Evolutionary conservation across 92 coral and sea anemone genomes (phyloP), one percentile per base, ranked within the genome.

Genomic region (Phenganax subtilis): DNA sequence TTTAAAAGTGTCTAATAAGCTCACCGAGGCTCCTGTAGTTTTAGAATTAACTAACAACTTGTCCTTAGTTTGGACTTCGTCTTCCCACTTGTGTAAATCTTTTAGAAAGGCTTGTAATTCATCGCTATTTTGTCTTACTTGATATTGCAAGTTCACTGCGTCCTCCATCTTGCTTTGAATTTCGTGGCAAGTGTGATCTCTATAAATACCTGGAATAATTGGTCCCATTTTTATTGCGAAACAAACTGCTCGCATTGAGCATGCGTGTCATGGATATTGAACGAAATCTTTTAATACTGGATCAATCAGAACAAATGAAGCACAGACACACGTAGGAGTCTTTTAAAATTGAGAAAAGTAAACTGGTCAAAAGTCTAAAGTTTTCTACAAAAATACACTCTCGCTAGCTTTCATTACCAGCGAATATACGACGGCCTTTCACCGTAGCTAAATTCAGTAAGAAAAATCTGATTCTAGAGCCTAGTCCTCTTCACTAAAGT

Each of bases 121-220:
- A 51, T 89, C 92, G 10, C 94, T 88, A 84, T 96, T 92, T 90
- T 92, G 97, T 7, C 97, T 89, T 72, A 96, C 90, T 75, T 87
- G 86, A 69, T 88, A 57, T 75, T 96, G 99, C 82, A 92, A 27
- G 7, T 88, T 87, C 81, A 96, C 73, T 10, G 93, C 92, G 82
- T 89, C 93, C 92, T 97, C 99, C 99, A 96, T 96, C 74, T 93
- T 93, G 75, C 51, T 47, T 75, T 75, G 10, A 44, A 28, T 7
- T 28, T 15, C n/a, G 27, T 12, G 1, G 17, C 52, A 68, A 37
- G 53, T 68, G 73, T 30, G 16, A 7, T 27, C 17, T 37, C 16
- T 30, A 68, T 20, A 28, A 64, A 30, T 61, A 6, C 25, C 73
- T 68, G 73, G 73, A 68, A 17, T 64, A 64, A 64, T 64, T 8